Base-by-base conservation (phyloP, 1,140 invertebrate species). In the Steinernema khuongi region DNA sequence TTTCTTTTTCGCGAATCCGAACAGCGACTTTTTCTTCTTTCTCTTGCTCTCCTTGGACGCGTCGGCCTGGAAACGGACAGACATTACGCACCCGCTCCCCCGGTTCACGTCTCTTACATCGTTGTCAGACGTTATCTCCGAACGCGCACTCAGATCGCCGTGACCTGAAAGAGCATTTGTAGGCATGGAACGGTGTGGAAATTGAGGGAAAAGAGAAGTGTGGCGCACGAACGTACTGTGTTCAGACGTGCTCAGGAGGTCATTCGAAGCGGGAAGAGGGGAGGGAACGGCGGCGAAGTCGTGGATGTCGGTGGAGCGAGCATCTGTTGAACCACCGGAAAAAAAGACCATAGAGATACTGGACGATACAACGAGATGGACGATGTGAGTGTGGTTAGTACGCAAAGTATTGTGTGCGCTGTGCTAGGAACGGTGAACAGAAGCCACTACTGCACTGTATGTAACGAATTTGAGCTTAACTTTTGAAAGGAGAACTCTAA, bases 1-100 rank as follows among this genome's bases (percentile, higher is more conserved):
- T 70, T 79, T 79, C 74, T 76, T 79, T 17, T 71, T 71, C 26
- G 66, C 74, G 44, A 79, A 79, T n/a, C 76, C 75, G 60, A 79
- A 76, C n/a, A 79, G 69, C 22, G 73, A 68, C 43, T 71, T 79
- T 36, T 78, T 75, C 36, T 79, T 79, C 67, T 79, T 79, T 33
- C 78, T 79, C 66, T 77, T 79, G 4, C 74, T 76, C 14, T 75
- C 68, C 31, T 44, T 73, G 18, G 33, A 1, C 1, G 33, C 17
- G 18, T 60, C 74, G 2, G n/a, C 50, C 76, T 77, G 67, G 29
- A 77, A 71, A 4, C 19, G 22, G 31, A n/a, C n/a, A n/a, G n/a
- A n/a, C n/a, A 31, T 19, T 44, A 0, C 7, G 31, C 14, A 72
- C 0, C 17, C 28, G 7, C 29, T 1, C 66, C 19, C 17, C 19